Base-by-base conservation (phyloP, 2,113 vertebrate species). In the Chloroceryle aenea region DNA sequence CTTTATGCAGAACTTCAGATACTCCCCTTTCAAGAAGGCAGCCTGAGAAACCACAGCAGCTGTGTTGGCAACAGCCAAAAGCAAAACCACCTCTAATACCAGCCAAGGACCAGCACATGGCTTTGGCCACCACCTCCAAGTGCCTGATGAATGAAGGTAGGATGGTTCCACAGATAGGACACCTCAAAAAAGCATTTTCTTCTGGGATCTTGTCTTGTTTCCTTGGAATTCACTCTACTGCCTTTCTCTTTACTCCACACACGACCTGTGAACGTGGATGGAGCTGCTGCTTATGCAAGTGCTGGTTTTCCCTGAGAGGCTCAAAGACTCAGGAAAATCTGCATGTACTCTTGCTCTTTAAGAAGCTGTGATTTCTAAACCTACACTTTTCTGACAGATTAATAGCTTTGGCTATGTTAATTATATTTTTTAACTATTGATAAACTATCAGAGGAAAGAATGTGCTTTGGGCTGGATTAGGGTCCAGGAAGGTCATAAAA, bases 1-100 rank as follows among this genome's bases (percentile, higher is more conserved):
- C 47, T 11, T 68, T 81, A 89, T 85, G 85, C 42, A 90, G 86
- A 90, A 72, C 38, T 89, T 78, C 72, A 72, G 12, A 83, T 68
- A 72, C 63, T 81, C 25, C 59, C 47, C 14, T 47, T 88, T 86
- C 66, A 73, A 80, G 61, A 55, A 23, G 14, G 67, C 47, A 89
- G 32, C 59, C 80, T 87, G 62, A 34, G 71, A 63, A 42, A 40
- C 56, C 62, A 32, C 19, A 71, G 64, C 64, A 69, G 82, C 87
- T 69, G 59, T 66, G 40, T 25, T 29, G 82, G 21, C 48, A 53
- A 34, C 52, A 87, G 88, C 74, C 59, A 20, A 21, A 59, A 45
- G 38, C 29, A 63, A 76, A 52, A 73, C 23, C 38, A 27, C 18
- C 43, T 61, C 22, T 7, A 12, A 0, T 4, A 27, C 14, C 56